Evolutionary conservation across 2,888 invertebrate species (phyloP), one percentile per base, ranked within the genome.

Genomic region (Cosmia trapezina): DNA sequence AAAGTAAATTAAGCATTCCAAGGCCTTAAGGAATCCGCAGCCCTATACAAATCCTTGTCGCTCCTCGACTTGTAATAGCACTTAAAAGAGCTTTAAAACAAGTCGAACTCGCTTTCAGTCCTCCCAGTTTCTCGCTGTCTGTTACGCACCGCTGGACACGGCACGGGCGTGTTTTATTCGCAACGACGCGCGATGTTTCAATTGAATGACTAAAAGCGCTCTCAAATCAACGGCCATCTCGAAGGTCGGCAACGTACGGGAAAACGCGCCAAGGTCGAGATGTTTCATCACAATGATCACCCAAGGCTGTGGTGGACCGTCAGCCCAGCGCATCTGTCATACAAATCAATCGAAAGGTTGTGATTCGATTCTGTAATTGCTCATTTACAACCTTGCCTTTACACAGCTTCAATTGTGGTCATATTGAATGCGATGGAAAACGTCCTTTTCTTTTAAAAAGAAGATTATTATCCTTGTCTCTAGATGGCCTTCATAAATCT

Each of bases 161-260:
- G 51, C 60, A 22, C 54, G 61, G 53, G 56, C 51, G 64, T 37
- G 47, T 54, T 74, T 72, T 53, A 76, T 56, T 69, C 51, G 54
- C 54, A 57, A 66, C 57, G 53, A 68, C 66, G 37, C 61, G 45
- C 56, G 51, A 54, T 66, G 66, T 70, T 75, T 73, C 57, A 72
- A 76, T 78, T 70, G 65, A 72, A 74, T 79, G 63, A 67, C 74
- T 78, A 54, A 63, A 76, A 84, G 68, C 77, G 83, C 71, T 78
- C 81, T 68, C 60, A 57, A 81, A 77, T 79, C 84, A 86, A 86
- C 83, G 83, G 79, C 78, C 76, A 83, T 85, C 79, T 81, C 73
- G 85, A 89, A 91, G 92, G 92, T 85, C 88, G 51, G 56, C 56
- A 79, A 83, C 77, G 80, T 86, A 83, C 86, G 84, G 89, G 88